Conservation (phyloP, 1,140 invertebrate species). For the Lordiphosa collinella region DNA sequence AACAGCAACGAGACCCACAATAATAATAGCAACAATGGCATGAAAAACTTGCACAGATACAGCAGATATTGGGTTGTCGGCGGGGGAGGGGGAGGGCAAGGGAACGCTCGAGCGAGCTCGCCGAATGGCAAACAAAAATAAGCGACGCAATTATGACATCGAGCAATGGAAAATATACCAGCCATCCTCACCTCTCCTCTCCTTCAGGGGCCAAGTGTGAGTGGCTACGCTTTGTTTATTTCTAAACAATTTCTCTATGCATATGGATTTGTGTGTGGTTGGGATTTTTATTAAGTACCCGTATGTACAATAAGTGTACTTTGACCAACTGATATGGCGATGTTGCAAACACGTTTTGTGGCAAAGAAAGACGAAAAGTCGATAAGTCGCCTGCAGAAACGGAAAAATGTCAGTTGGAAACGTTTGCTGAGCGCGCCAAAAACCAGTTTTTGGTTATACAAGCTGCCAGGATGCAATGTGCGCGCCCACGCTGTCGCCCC, state of each 20-base stretch:
- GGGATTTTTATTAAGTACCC: not conserved
- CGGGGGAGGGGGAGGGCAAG: not conserved
- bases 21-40: constrained; percentile 39
- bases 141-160: constrained; percentile 60
- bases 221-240: constrained; percentile 32
- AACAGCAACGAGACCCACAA: constrained; percentile 33
- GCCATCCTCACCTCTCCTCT: not conserved
- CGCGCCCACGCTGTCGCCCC: constrained; percentile 32
- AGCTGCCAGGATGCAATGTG: constrained; percentile 10
- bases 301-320: too few relatives aligned
- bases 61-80: constrained; percentile 9
- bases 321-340: too few relatives aligned
- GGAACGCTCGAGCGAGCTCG: constrained; percentile 12
- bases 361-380: constrained; percentile 8
- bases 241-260: constrained; percentile 48
- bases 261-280: constrained; percentile 10
- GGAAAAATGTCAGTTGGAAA: constrained; percentile 35
- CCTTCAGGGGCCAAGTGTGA: not conserved
- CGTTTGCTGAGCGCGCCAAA: constrained; percentile 55
- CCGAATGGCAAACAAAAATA: constrained; percentile 45
- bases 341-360: constrained; percentile 3
- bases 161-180: constrained; percentile 17
- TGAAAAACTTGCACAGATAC: constrained; percentile 41
- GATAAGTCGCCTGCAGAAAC: constrained; percentile 12
- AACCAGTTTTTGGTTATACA: constrained; percentile 43